Evolutionary conservation across 2,113 vertebrate species (phyloP), one percentile per base, ranked within the genome.

Genomic region (Propithecus coquereli): DNA sequence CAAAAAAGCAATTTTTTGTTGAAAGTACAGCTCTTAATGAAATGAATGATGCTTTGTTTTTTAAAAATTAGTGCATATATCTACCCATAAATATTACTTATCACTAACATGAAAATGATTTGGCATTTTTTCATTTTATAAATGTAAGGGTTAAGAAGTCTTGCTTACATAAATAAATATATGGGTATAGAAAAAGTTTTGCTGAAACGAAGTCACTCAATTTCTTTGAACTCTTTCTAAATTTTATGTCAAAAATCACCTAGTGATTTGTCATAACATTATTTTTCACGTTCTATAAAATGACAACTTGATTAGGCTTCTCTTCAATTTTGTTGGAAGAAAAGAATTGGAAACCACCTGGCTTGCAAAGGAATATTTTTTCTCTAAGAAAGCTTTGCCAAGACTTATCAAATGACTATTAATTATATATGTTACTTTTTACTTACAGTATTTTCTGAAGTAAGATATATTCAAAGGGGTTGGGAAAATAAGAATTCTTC

Each of bases 291-390:
- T 92, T 93, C 27, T 89, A 34, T 59, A 74, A 94, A 87, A 87
- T 94, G 68, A 87, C 68, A 93, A 22, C 40, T 94, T 92, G 76
- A 94, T 93, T 92, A 76, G 74, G 65, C 91, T 65, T 96, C 85
- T 84, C 80, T 96, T 97, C 81, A 77, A 7, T 84, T 97, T 96
- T 85, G 34, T 52, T 88, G 30, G 59, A 57, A 57, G 27, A 94
- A 96, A 96, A 95, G 63, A 92, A 32, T 63, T 92, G 76, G 88
- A 94, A 97, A 94, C 52, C 22, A 95, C 37, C 30, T 90, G 74
- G 45, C 50, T 96, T 52, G 25, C 34, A 83, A 94, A 71, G 27
- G 37, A 90, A 85, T 81, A 92, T 92, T 92, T 27, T 27, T n/a
- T 85, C 32, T 10, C 63, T 40, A 79, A 86, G 43, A 95, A 90